Percentiles rank a stretch among this genome's conserved stretches.
phyloP scores from a whole-genome alignment of 2,888 invertebrate species.

The Aphidius colemani region DNA sequence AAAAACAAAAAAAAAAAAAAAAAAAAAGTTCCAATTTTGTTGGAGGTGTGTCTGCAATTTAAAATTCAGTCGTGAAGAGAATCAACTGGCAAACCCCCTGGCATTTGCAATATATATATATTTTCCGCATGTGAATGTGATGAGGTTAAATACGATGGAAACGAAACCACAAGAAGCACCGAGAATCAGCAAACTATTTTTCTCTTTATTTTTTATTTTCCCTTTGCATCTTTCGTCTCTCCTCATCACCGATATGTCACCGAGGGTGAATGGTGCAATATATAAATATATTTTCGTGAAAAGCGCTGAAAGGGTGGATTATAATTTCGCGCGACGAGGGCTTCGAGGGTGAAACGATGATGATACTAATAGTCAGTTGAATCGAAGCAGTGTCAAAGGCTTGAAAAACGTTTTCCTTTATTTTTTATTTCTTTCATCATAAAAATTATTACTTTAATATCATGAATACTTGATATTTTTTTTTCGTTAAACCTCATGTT shows the following conservation, averaged over 20 bases:
- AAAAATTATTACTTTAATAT: not conserved
- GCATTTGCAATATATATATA: constrained; percentile 22
- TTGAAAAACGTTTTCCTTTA: constrained; percentile 4
- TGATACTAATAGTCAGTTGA: constrained; percentile 44
- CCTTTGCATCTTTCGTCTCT: too few relatives aligned
- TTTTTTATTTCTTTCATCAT: constrained; percentile 9
- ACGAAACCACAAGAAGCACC: constrained; percentile 14
- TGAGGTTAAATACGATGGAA: constrained; percentile 35
- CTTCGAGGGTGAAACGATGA: constrained; percentile 34
- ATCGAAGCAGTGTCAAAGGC: constrained; percentile 28
- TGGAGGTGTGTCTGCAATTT: constrained; percentile 38
- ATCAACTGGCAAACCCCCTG: constrained; percentile 37
- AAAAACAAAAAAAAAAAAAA: not conserved
- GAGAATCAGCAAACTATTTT: constrained; percentile 9
- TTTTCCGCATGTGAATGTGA: constrained; percentile 33
- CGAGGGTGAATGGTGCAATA: too few relatives aligned
- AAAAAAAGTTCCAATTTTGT: constrained; percentile 15
- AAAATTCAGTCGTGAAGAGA: constrained; percentile 38
- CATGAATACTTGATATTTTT: not conserved
- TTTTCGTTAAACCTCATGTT: not conserved
- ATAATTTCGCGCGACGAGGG: constrained; percentile 36
- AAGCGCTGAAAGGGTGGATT: constrained; percentile 38
- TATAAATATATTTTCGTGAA: not conserved
- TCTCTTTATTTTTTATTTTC: not conserved
- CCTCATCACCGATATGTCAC: too few relatives aligned